phyloP scores from a whole-genome alignment of 2,113 vertebrate species.

The Promerops cafer region DNA sequence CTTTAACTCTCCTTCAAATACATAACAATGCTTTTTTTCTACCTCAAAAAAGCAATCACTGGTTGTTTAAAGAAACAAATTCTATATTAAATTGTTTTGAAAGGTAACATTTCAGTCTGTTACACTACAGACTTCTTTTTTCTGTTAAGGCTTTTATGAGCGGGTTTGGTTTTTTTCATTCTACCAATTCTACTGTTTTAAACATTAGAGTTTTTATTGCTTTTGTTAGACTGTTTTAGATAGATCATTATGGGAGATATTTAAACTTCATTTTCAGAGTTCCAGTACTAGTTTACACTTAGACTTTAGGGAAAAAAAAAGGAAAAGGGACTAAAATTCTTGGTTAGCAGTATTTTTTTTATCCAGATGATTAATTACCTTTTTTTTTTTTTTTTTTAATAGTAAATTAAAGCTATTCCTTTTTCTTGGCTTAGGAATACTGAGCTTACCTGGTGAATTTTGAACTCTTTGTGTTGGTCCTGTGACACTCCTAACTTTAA shows the following conservation, averaged over 20 bases:
- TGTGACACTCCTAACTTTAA: not conserved
- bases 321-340: not conserved
- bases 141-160: not conserved
- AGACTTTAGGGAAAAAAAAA: not conserved
- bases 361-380: rapidly evolving
- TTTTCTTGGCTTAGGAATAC: not conserved
- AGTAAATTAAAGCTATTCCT: not conserved
- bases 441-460: not conserved
- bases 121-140: not conserved
- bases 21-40: not conserved
- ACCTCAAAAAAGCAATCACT: not conserved
- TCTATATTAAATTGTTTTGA: not conserved
- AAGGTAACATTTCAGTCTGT: not conserved
- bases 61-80: not conserved
- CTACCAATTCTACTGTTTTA: not conserved
- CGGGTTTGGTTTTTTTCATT: not conserved
- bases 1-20: not conserved
- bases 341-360: not conserved
- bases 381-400: not conserved
- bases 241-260: not conserved
- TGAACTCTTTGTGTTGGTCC: not conserved
- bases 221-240: not conserved
- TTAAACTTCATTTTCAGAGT: not conserved
- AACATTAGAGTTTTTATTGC: not conserved
- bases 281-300: not conserved